Conservation (phyloP, 2,888 invertebrate species). For the Horisme vitalbata region DNA sequence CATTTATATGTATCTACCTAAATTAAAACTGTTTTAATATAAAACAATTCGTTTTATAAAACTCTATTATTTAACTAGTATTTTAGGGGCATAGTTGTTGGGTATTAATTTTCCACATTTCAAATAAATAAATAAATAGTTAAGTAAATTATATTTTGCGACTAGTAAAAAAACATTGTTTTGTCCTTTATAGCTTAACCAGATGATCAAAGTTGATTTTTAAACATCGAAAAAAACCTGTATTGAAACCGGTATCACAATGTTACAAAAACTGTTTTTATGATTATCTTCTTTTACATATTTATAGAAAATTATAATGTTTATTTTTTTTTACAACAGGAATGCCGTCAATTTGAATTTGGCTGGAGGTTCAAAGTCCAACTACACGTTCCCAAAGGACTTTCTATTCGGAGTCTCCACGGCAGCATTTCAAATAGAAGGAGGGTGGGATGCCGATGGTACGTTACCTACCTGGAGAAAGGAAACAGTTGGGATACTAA, state of each 20-base stretch:
- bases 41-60: too few relatives aligned
- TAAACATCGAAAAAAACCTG: too few relatives aligned
- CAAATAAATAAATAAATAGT: too few relatives aligned
- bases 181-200: too few relatives aligned
- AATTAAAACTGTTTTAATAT: background rate
- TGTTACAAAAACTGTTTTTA: slow-evolving; percentile 1
- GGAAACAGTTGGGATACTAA: too few relatives aligned
- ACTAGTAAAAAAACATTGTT: too few relatives aligned
- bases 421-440: slow-evolving; percentile 85
- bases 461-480: slow-evolving; percentile 19
- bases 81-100: too few relatives aligned
- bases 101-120: too few relatives aligned
- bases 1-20: background rate
- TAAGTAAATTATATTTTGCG: too few relatives aligned
- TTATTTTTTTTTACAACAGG: slow-evolving; percentile 47
- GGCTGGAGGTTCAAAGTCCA: slow-evolving; percentile 66
- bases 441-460: slow-evolving; percentile 81
- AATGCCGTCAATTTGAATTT: slow-evolving; percentile 56
- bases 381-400: slow-evolving; percentile 78
- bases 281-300: background rate
- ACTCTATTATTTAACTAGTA: too few relatives aligned
- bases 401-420: slow-evolving; percentile 85
- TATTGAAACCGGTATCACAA: slow-evolving; percentile 4
- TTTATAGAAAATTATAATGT: background rate
- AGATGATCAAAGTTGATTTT: too few relatives aligned